These are phyloP conservation scores for Cancer borealis DNA, from an alignment of 2,888 invertebrate species.

Conservation along the genomic window DNA sequence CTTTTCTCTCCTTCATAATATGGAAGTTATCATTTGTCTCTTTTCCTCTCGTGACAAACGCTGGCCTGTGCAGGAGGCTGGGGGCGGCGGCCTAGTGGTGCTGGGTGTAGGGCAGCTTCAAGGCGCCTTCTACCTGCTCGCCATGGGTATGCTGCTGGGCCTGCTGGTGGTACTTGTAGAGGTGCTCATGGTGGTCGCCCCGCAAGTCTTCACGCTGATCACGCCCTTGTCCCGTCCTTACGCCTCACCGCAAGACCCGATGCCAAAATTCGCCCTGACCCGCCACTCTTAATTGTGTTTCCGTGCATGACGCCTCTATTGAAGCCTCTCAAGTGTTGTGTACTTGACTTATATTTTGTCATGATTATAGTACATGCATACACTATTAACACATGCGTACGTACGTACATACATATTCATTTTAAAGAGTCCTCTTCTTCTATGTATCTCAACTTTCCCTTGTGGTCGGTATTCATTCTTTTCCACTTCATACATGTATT, in stretches of 20 bases:
- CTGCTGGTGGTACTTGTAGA: background rate
- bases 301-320: background rate
- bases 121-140: slow-evolving; percentile 36
- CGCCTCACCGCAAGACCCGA: background rate
- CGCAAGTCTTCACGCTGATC: background rate
- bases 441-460: background rate
- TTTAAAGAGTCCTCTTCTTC: background rate
- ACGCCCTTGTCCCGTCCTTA: background rate
- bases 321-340: background rate
- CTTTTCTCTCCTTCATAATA: background rate
- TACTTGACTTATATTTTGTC: background rate
- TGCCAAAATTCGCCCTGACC: background rate
- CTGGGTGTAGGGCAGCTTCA: slow-evolving; percentile 20
- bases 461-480: too few species aligned
- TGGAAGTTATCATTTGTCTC: background rate
- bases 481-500: too few species aligned
- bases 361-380: background rate
- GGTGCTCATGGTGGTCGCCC: background rate
- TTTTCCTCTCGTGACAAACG: background rate
- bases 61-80: background rate
- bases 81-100: background rate
- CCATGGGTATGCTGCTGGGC: background rate
- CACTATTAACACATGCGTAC: background rate
- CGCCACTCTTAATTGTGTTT: background rate
- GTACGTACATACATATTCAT: too few species aligned